phyloP scores from a whole-genome alignment of 1,140 invertebrate genomes.

The Oreohelix idahoensis region DNA sequence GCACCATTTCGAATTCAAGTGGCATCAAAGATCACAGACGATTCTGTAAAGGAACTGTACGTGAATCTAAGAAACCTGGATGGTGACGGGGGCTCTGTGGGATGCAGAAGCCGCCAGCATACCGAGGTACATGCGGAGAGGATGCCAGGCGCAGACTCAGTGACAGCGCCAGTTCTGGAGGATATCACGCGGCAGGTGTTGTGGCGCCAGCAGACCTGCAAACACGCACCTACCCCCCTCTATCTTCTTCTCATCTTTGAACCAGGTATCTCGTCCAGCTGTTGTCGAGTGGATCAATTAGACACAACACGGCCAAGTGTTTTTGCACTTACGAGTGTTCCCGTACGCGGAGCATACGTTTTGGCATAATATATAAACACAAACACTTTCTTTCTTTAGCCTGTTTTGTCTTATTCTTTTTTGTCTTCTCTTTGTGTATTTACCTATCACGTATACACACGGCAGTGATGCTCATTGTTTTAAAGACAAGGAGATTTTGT shows the following conservation, averaged over 20 bases:
- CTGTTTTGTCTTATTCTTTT: neutral
- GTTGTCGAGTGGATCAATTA: conserved; percentile 6
- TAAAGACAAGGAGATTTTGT: neutral
- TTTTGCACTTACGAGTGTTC: conserved; percentile 2
- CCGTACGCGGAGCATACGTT: neutral
- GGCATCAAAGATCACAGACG: neutral
- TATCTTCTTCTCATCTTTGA: conserved; percentile 26
- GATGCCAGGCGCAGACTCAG: neutral
- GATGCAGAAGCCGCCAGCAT: neutral
- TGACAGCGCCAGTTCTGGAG: conserved; percentile 25
- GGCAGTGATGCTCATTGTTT: neutral
- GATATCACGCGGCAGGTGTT: conserved; percentile 24
- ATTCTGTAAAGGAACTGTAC: neutral
- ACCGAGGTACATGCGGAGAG: neutral
- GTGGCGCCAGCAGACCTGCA: conserved; percentile 20
- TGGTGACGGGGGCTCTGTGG: neutral
- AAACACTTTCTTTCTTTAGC: neutral
- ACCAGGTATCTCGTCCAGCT: neutral
- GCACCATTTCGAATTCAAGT: neutral
- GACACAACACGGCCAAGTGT: conserved; percentile 7
- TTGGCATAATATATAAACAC: conserved; percentile 14
- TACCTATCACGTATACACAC: neutral
- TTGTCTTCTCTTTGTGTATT: neutral
- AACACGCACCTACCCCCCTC: neutral
- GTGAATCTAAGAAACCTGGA: neutral